These are phyloP conservation scores for Dermochelys coriacea DNA, from an alignment of 2,797 vertebrate species.

Conservation along the genomic window DNA sequence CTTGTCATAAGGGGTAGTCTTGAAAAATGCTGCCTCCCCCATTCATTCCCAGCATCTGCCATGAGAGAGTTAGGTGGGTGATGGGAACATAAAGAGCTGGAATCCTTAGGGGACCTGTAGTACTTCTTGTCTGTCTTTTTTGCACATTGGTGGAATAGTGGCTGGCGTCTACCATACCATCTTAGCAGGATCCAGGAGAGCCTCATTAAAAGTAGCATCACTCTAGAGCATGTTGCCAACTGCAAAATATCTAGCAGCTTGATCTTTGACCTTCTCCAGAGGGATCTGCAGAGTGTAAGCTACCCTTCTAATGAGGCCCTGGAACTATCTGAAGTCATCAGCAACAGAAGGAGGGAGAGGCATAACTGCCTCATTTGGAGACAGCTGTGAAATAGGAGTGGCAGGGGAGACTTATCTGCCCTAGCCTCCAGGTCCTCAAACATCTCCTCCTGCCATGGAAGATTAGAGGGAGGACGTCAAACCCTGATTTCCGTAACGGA, in stretches of 20 bases:
- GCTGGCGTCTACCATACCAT: background rate
- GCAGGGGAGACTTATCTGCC: background rate
- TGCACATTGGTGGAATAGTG: background rate
- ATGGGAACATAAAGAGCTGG: background rate
- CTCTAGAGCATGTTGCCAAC: background rate
- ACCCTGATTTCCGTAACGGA: background rate
- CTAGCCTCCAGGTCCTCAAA: background rate
- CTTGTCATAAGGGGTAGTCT: background rate
- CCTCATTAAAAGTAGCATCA: background rate
- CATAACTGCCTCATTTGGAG: background rate
- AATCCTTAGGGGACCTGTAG: background rate
- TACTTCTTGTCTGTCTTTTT: background rate
- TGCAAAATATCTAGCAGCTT: background rate
- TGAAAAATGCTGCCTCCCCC: background rate
- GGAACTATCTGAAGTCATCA: background rate
- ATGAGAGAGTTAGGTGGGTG: background rate
- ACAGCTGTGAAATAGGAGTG: background rate
- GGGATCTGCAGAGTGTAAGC: background rate
- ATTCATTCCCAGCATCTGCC: background rate
- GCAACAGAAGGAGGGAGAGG: background rate
- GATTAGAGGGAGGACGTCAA: background rate
- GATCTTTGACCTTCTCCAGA: background rate
- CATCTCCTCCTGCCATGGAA: background rate
- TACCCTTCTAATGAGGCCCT: background rate
- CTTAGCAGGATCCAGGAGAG: background rate